A percentile compares a stretch with the other conserved stretches of the same genome.
phyloP scores from a whole-genome alignment of 2,113 vertebrate genomes.

The Ammodytes dubius region DNA sequence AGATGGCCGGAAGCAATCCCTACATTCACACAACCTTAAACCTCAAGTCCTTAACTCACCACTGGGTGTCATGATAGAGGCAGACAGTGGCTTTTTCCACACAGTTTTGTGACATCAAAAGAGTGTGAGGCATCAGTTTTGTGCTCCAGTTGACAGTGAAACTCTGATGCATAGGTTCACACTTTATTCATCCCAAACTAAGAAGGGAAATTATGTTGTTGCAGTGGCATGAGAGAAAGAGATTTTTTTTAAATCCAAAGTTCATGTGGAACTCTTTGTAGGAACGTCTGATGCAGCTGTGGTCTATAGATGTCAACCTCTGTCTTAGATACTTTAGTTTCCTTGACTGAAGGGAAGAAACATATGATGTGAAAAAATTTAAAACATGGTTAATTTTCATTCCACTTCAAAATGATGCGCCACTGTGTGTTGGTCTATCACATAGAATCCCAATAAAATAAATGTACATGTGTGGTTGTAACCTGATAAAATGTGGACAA shows the following conservation, averaged over 20 bases:
- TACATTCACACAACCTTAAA: not conserved
- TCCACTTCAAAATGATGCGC: too few species aligned
- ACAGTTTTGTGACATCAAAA: slow-evolving; percentile 32
- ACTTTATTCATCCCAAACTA: too few species aligned
- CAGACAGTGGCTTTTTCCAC: slow-evolving; percentile 9
- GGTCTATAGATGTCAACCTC: slow-evolving; percentile 60
- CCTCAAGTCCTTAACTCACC: slow-evolving; percentile 39
- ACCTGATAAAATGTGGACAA: too few species aligned
- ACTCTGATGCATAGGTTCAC: slow-evolving; percentile 71
- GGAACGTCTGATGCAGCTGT: slow-evolving; percentile 73
- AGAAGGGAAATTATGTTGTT: too few species aligned
- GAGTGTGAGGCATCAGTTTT: slow-evolving; percentile 84
- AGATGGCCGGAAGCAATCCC: not conserved
- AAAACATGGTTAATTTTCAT: too few species aligned
- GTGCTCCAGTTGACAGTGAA: slow-evolving; percentile 86
- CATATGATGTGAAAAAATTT: not conserved
- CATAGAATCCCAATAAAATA: too few species aligned
- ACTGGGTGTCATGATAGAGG: slow-evolving; percentile 72
- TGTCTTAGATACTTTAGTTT: slow-evolving; percentile 72
- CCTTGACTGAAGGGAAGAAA: not conserved
- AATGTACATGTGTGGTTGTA: too few species aligned
- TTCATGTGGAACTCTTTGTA: too few species aligned
- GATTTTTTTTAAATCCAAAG: too few species aligned
- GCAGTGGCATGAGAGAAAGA: too few species aligned
- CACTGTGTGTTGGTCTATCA: too few species aligned